These are phyloP conservation scores for Philonicus albiceps DNA, from an alignment of 2,888 invertebrate species.

Conservation along the genomic window DNA sequence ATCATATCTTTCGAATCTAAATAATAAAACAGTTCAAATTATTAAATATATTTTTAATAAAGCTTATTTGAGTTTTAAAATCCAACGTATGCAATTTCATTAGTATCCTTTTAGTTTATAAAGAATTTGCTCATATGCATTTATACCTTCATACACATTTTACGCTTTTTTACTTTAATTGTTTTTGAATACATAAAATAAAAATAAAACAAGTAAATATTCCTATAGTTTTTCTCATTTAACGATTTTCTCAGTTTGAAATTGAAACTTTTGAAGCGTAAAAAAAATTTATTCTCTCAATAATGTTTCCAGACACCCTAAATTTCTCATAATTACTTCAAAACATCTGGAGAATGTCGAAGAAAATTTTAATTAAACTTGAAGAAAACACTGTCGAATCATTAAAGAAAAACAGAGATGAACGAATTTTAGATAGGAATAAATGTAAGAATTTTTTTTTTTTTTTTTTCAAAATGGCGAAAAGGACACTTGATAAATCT, in stretches of 20 bases:
- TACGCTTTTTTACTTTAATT: no score
- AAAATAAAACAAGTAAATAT: no score
- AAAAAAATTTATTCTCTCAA: background rate
- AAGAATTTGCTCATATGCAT: no score
- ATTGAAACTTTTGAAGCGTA: background rate
- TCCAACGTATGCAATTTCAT: no score
- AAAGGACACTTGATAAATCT: constrained; percentile 20
- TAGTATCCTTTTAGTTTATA: no score
- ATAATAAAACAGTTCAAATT: no score
- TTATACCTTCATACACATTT: no score
- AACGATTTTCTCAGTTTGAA: background rate
- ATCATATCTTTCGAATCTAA: no score
- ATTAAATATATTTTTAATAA: no score
- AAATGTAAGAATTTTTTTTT: background rate
- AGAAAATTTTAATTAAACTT: constrained; percentile 35
- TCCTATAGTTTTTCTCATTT: background rate
- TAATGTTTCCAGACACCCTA: constrained; percentile 3
- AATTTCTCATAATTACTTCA: constrained; percentile 27
- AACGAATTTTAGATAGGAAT: constrained; percentile 18
- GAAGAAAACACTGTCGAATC: constrained; percentile 18
- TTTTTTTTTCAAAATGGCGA: background rate
- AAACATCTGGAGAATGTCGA: constrained; percentile 28
- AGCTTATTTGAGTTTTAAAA: no score
- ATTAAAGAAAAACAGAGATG: constrained; percentile 1
- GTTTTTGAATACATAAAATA: no score